Evolutionary conservation across 2,113 vertebrate species (phyloP).

Genomic region (Alexandromys fortis): DNA sequence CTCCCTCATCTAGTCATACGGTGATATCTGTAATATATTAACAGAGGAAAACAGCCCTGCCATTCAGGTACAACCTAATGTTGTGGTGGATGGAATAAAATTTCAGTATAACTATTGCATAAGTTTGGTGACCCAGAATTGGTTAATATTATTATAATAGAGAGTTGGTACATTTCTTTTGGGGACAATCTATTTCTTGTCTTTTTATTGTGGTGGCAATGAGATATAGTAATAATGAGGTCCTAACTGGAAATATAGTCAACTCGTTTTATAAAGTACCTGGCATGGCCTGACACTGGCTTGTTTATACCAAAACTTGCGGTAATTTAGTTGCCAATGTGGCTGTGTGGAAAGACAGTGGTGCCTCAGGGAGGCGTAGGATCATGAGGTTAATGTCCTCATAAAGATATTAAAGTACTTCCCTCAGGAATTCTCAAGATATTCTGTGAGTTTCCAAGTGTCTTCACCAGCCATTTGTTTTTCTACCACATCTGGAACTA

Average conservation of each 20-base stretch:
- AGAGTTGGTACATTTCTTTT: neutral
- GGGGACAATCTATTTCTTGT: neutral
- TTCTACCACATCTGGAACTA: neutral
- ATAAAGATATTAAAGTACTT: neutral
- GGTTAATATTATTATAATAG: neutral
- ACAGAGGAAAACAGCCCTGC: neutral
- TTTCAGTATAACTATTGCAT: neutral
- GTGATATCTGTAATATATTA: no score
- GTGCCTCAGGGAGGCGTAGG: neutral
- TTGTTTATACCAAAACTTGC: neutral
- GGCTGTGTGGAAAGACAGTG: neutral
- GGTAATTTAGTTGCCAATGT: neutral
- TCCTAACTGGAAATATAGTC: neutral
- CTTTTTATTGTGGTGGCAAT: neutral
- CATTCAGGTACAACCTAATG: neutral
- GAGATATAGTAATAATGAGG: neutral
- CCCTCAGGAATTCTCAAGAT: neutral
- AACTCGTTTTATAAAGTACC: neutral
- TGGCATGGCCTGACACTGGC: neutral
- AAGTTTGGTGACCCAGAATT: neutral
- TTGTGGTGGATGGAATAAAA: neutral
- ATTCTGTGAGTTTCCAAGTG: no score
- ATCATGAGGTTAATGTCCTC: neutral
- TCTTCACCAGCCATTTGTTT: neutral
- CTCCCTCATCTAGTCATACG: neutral